Evolutionary conservation across 2,113 vertebrate species (phyloP).

Genomic region (Paradoxurus hermaphroditus): DNA sequence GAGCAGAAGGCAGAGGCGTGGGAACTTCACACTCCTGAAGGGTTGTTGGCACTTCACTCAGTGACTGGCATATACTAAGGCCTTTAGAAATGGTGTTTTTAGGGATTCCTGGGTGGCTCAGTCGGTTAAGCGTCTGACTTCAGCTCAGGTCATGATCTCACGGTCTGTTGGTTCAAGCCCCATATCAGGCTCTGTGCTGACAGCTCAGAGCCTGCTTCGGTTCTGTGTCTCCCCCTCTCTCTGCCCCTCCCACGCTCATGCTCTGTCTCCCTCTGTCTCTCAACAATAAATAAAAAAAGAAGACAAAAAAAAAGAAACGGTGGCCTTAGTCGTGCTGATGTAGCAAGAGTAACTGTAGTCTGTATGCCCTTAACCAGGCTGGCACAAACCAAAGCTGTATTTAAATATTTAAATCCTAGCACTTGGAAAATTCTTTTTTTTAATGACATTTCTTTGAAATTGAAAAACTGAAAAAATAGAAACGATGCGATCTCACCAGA

Average conservation of each 20-base stretch:
- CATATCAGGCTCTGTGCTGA: too few species aligned
- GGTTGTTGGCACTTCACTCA: fast-evolving
- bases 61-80: not conserved
- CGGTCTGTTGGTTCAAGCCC: too few species aligned
- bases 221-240: too few species aligned
- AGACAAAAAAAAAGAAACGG: not conserved
- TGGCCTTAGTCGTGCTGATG: fast-evolving
- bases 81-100: not conserved
- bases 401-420: not conserved
- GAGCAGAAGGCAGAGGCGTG: not conserved
- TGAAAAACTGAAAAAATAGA: not conserved
- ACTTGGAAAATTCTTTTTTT: not conserved
- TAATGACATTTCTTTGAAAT: not conserved
- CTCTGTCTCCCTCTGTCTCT: too few species aligned
- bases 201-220: too few species aligned
- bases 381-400: not conserved
- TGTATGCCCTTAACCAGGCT: not conserved
- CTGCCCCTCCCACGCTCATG: too few species aligned
- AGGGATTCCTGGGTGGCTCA: too few species aligned
- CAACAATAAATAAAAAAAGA: too few species aligned
- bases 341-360: not conserved
- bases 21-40: too few species aligned
- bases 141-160: too few species aligned
- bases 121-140: too few species aligned
- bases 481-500: not conserved